Percentiles rank a stretch among this genome's conserved stretches.
Evolutionary conservation across 2,888 invertebrate species (phyloP).

Genomic region (Biston stratarius): DNA sequence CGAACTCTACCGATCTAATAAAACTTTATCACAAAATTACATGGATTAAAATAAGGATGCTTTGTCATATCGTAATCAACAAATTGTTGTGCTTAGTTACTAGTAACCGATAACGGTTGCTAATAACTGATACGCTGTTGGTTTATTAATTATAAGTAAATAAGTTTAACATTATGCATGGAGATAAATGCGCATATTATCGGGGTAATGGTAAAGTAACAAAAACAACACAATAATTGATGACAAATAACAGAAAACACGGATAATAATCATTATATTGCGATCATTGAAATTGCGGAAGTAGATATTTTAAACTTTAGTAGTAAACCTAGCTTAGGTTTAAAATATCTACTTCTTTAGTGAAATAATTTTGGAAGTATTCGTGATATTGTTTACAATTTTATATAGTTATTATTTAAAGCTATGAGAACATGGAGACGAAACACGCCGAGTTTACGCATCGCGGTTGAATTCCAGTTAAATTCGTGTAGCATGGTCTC

Average conservation of each 20-base stretch:
- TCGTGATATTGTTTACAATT: too few species aligned
- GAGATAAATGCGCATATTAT: conserved; percentile 22
- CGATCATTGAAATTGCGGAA: conserved; percentile 24
- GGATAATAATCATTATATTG: conserved; percentile 26
- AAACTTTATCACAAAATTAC: conserved; percentile 12
- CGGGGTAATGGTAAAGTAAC: conserved; percentile 4
- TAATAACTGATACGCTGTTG: conserved; percentile 10
- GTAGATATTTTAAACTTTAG: conserved; percentile 11
- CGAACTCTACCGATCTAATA: conserved; percentile 5
- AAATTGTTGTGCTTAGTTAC: conserved; percentile 21
- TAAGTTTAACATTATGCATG: conserved; percentile 11
- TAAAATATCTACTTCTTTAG: too few species aligned
- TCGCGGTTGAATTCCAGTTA: too few species aligned
- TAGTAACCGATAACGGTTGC: conserved; percentile 16
- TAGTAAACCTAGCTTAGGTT: background rate
- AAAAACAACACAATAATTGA: conserved; percentile 26
- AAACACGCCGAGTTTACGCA: too few species aligned
- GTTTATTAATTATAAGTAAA: background rate
- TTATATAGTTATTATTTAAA: too few species aligned
- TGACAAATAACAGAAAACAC: conserved; percentile 23
- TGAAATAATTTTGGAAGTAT: too few species aligned
- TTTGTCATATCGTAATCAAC: conserved; percentile 12
- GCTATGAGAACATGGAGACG: too few species aligned
- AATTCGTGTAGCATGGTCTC: too few species aligned
- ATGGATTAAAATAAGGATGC: conserved; percentile 16